Base-by-base conservation (phyloP, 2,797 vertebrate genomes). In the Varecia variegata region DNA sequence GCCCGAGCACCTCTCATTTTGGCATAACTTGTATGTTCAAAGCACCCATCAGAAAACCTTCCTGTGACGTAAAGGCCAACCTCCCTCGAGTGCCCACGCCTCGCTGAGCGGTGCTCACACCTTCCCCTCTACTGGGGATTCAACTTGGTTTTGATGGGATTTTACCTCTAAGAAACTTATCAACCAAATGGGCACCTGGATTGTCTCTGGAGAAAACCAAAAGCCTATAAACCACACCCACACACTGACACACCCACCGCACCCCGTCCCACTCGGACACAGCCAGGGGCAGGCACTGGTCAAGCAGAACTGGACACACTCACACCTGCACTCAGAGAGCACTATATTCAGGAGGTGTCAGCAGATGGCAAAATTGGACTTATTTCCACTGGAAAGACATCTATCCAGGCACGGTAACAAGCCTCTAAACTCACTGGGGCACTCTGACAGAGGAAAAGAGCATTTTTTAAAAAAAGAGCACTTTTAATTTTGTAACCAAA, bases 121-220 rank as follows among this genome's bases (percentile, higher is more conserved):
- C 76, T 73, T 43, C 65, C 23, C 21, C 67, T 56, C 50, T 32
- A 10, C 20, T 30, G n/a, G 56, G 30, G 82, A 68, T 18, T 67
- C 32, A 12, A 21, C 10, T 80, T 1, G 2, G 10, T 38, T 80
- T 91, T 52, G 54, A 0, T 1, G 25, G 23, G 10, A n/a, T 60
- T 85, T 92, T 38, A 76, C 82, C 80, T 92, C 2, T 4, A 82
- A 88, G 88, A 92, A 85, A 62, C 6, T 0, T 84, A 60, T 87
- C 56, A 47, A 77, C 71, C 71, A 40, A 70, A 18, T 12, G 14
- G 17, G 52, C 45, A 84, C 68, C 67, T 70, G n/a, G 45, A 90
- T 81, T 45, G 18, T 47, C 25, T 68, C 35, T 35, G 50, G 38
- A 52, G 68, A 40, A 68, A 77, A 62, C 25, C 23, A 15, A 45